These are phyloP conservation scores for Sorex araneus DNA, from an alignment of 2,113 vertebrate species.

Conservation along the genomic window DNA sequence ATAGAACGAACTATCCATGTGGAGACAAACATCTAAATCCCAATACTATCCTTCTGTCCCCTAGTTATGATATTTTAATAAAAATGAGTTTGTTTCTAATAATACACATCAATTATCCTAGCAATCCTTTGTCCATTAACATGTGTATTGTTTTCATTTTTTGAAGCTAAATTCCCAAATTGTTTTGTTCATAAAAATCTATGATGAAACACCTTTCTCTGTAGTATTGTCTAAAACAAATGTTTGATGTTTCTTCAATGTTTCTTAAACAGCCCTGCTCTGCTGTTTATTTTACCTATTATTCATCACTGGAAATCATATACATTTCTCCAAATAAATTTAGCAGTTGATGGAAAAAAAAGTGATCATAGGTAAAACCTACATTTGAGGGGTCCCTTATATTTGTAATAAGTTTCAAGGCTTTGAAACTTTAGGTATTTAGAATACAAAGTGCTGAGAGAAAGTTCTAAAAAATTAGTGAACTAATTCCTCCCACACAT, in stretches of 20 bases:
- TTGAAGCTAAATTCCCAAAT: background rate
- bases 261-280: background rate
- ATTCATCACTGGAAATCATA: constrained; percentile 45
- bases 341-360: constrained; percentile 37
- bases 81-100: constrained; percentile 68
- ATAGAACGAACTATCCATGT: too few relatives aligned
- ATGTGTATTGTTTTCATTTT: constrained; percentile 57
- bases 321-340: constrained; percentile 1
- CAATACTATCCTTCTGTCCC: too few relatives aligned
- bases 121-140: background rate
- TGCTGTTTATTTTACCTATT: constrained; percentile 11
- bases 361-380: constrained; percentile 14
- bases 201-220: background rate
- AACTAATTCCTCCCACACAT: fast-evolving
- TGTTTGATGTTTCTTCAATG: constrained; percentile 32
- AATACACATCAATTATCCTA: constrained; percentile 20
- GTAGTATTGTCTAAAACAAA: background rate
- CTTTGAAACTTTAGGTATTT: constrained; percentile 30
- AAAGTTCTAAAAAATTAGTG: background rate
- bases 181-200: constrained; percentile 56
- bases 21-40: too few relatives aligned
- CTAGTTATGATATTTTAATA: constrained; percentile 49
- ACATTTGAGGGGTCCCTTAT: background rate
- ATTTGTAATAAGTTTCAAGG: background rate
- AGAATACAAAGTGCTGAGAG: background rate